These are phyloP conservation scores for Macrotus californicus DNA, from an alignment of 2,113 vertebrate species.

Conservation along the genomic window DNA sequence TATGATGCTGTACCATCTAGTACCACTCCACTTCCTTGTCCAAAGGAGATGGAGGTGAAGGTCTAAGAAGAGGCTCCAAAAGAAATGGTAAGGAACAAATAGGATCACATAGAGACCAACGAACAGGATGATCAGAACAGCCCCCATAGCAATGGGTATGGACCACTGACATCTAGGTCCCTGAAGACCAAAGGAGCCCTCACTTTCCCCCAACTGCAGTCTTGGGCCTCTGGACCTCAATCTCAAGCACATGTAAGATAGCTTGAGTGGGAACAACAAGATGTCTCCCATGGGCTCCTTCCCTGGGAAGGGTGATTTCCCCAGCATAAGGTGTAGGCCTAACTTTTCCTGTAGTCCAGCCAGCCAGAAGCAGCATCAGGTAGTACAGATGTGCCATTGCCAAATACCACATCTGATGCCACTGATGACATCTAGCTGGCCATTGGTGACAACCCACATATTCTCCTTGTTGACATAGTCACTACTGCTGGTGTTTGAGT, in stretches of 20 bases:
- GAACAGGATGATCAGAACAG: neutral
- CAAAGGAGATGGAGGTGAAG: neutral
- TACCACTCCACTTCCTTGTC: neutral
- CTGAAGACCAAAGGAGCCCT: neutral
- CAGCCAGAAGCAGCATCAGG: conserved; percentile 68
- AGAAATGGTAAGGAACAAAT: neutral
- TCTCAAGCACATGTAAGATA: neutral
- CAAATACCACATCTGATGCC: conserved; percentile 46
- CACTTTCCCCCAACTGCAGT: accelerated
- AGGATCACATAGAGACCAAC: neutral
- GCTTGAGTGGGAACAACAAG: too few relatives aligned
- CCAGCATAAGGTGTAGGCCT: neutral
- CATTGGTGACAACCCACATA: neutral
- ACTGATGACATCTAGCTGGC: conserved; percentile 23
- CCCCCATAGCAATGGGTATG: accelerated
- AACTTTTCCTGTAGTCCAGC: neutral
- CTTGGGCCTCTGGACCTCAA: neutral
- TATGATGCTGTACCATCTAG: neutral
- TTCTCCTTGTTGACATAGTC: conserved; percentile 49
- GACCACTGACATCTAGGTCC: accelerated
- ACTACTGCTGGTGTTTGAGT: conserved; percentile 1
- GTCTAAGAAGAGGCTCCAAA: neutral
- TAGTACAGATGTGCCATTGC: conserved; percentile 59
- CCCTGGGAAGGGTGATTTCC: conserved; percentile 65
- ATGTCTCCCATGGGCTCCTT: accelerated